Base-by-base conservation (phyloP, 2,888 invertebrate genomes). In the Perizoma flavofasciatum region DNA sequence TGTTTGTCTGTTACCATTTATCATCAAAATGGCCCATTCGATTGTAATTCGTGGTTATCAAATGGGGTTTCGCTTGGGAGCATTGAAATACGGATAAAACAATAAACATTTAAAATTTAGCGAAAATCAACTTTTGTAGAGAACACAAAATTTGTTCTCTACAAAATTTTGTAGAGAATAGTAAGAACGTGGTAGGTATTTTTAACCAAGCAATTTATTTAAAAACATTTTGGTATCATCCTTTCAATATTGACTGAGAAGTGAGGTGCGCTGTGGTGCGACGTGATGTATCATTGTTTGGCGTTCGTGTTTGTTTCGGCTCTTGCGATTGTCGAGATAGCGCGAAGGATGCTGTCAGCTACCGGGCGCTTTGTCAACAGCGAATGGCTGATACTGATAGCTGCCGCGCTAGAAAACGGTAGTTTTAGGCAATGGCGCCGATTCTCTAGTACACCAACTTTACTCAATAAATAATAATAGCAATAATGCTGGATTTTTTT, bases 211-310 rank as follows among this genome's bases (percentile, higher is more conserved):
- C 8, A 37, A 49, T 37, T 8, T 4, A 22, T 53, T 49, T 52
- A 37, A 52, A 52, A 62, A 51, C 46, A 51, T 50, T 50, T 55
- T 46, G 46, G 47, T 59, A 59, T 46, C 45, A 56, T 37, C 11
- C 22, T 58, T 48, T 55, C 71, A 79, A 82, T 81, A 80, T 82
- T 83, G 76, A 72, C 72, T 72, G 61, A 59, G 66, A 58, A 70
- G 72, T 72, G 9, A 41, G n/a, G 41, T 41, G 41, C 37, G 37
- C 5, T 22, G 44, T 5, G 68, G 60, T 71, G 55, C 65, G 63
- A 66, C 51, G 65, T 78, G 74, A 75, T 75, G 75, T 81, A 81
- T 79, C 73, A 69, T 61, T 77, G 77, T 79, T 78, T 78, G 71
- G 48, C 34, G 55, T 62, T 68, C 58, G 57, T 78, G 74, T 77